Evolutionary conservation across 2,888 invertebrate species (phyloP).

Genomic region (Cloeon dipterum): DNA sequence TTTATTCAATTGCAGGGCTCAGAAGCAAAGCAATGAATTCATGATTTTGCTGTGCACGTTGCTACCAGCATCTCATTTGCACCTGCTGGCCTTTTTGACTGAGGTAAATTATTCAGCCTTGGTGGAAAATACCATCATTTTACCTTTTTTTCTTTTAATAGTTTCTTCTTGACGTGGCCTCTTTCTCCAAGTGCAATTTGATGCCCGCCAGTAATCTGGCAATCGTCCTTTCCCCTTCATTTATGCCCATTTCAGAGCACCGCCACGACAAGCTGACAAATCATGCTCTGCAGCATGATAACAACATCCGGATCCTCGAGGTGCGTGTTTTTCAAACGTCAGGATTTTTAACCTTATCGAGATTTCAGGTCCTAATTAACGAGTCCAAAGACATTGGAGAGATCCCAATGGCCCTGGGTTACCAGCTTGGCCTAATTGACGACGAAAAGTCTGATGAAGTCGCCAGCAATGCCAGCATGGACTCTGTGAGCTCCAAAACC

Average conservation of each 20-base stretch:
- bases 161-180: slow-evolving; percentile 45
- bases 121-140: slow-evolving; percentile 5
- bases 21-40: slow-evolving; percentile 21
- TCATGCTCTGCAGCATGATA: slow-evolving; percentile 30
- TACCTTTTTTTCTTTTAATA: slow-evolving; percentile 16
- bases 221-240: slow-evolving; percentile 63
- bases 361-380: slow-evolving; percentile 45
- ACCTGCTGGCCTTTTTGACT: slow-evolving; percentile 61
- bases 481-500: background rate
- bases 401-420: slow-evolving; percentile 33
- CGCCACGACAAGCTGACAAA: slow-evolving; percentile 9
- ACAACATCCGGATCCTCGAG: slow-evolving; percentile 46
- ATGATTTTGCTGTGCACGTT: slow-evolving; percentile 42
- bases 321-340: slow-evolving; percentile 16
- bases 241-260: slow-evolving; percentile 51
- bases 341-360: slow-evolving; percentile 1
- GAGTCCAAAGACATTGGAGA: slow-evolving; percentile 52
- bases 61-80: slow-evolving; percentile 51
- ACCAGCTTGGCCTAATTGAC: slow-evolving; percentile 11
- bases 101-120: no score
- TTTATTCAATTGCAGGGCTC: slow-evolving; percentile 13
- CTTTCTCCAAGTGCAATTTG: slow-evolving; percentile 44
- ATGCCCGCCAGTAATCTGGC: slow-evolving; percentile 71
- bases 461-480: background rate
- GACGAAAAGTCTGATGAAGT: no score